Conservation (phyloP, 2,888 invertebrate genomes). For the Laspeyria flexula region DNA sequence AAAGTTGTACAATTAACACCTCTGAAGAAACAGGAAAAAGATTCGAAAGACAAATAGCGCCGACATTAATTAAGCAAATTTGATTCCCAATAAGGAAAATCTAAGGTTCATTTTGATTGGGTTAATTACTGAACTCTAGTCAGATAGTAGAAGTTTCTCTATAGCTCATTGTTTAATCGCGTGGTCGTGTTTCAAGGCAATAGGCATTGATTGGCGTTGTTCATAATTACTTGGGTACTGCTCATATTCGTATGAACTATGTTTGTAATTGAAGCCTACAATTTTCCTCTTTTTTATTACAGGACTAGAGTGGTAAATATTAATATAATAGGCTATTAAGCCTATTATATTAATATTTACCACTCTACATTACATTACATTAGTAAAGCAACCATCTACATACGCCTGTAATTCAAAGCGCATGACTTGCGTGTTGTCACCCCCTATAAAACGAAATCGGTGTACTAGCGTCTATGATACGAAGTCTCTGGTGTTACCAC, state of each 20-base stretch:
- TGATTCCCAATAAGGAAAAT: not conserved
- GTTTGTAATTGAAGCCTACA: not conserved
- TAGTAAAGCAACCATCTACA: too few species aligned
- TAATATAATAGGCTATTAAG: too few species aligned
- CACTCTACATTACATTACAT: too few species aligned
- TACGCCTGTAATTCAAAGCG: too few species aligned
- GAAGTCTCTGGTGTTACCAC: too few species aligned
- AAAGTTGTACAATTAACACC: not conserved
- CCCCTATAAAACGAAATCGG: too few species aligned
- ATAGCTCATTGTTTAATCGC: constrained; percentile 64
- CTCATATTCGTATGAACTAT: constrained; percentile 20
- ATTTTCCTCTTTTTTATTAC: too few species aligned
- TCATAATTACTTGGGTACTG: constrained; percentile 52
- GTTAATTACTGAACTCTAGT: not conserved
- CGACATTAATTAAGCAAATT: not conserved
- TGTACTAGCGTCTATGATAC: too few species aligned
- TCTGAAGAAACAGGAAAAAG: not conserved
- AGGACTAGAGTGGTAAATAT: too few species aligned
- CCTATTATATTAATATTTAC: too few species aligned
- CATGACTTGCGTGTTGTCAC: too few species aligned
- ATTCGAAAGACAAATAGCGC: not conserved
- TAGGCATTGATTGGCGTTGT: constrained; percentile 61
- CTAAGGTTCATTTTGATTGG: constrained; percentile 16
- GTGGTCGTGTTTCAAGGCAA: constrained; percentile 59
- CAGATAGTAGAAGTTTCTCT: constrained; percentile 15